Evolutionary conservation across 2,797 vertebrate species (phyloP).

Genomic region (Siniperca undulata): DNA sequence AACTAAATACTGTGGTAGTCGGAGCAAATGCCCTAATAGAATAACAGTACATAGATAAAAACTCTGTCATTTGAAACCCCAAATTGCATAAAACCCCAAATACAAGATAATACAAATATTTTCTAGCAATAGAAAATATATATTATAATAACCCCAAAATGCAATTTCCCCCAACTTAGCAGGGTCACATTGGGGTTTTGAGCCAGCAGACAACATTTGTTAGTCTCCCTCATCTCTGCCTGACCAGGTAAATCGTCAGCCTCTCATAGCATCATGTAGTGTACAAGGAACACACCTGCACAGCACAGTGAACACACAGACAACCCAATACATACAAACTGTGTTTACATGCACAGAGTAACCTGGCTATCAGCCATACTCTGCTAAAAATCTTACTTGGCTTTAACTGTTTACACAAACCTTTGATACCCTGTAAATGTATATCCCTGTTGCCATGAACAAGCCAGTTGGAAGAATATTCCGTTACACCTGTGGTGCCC

Average conservation of each 20-base stretch:
- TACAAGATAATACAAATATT: neutral
- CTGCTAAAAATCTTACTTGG: slow-evolving; percentile 50
- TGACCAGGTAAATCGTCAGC: slow-evolving; percentile 35
- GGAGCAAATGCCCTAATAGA: neutral
- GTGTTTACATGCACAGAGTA: slow-evolving; percentile 40
- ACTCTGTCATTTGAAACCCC: neutral
- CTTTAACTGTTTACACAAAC: slow-evolving; percentile 57
- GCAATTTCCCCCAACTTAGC: neutral
- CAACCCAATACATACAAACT: slow-evolving; percentile 26
- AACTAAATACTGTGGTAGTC: neutral
- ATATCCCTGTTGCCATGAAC: slow-evolving; percentile 67
- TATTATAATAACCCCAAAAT: neutral
- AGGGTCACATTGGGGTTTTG: neutral
- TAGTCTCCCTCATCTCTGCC: slow-evolving; percentile 13
- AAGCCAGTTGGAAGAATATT: slow-evolving; percentile 71
- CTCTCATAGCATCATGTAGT: slow-evolving; percentile 17
- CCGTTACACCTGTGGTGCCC: slow-evolving; percentile 70
- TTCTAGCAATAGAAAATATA: neutral
- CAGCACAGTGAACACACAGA: slow-evolving; percentile 21
- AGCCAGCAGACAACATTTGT: slow-evolving; percentile 6
- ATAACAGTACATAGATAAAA: neutral
- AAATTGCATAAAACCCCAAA: neutral
- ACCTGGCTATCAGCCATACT: slow-evolving; percentile 46
- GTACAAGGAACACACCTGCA: slow-evolving; percentile 35
- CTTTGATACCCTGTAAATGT: slow-evolving; percentile 62